These are phyloP conservation scores for Agrilus biguttatus DNA, from an alignment of 2,888 invertebrate genomes.

Conservation along the genomic window DNA sequence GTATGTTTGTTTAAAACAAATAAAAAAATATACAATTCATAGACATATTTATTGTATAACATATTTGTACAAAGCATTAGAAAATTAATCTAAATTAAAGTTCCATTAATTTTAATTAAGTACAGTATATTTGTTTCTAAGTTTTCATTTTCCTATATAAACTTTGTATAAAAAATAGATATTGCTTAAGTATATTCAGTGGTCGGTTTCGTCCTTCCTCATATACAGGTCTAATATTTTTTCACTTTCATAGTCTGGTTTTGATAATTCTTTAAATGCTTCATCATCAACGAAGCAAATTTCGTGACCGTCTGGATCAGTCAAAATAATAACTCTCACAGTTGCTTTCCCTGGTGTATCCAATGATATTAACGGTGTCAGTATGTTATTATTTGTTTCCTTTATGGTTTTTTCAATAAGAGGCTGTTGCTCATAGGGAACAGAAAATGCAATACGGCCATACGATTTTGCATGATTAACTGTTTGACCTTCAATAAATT, in stretches of 20 bases:
- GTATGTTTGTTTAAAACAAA: too few species aligned
- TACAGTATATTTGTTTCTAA: too few species aligned
- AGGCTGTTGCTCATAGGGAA: conserved; percentile 65
- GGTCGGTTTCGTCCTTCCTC: conserved; percentile 43
- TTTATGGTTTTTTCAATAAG: conserved; percentile 59
- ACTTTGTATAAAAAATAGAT: conserved; percentile 1
- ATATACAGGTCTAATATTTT: conserved; percentile 65
- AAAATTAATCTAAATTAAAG: too few species aligned
- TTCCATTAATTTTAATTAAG: too few species aligned
- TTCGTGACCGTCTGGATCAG: conserved; percentile 95
- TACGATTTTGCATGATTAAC: conserved; percentile 81
- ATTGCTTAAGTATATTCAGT: conserved; percentile 4
- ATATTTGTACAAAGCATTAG: too few species aligned
- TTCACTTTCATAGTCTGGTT: conserved; percentile 73
- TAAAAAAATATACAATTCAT: too few species aligned
- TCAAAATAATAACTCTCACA: conserved; percentile 88
- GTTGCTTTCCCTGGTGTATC: conserved; percentile 97
- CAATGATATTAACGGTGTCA: conserved; percentile 81
- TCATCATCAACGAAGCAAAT: conserved; percentile 98
- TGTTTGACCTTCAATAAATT: conserved; percentile 33
- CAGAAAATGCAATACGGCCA: conserved; percentile 90
- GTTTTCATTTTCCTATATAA: neutral
- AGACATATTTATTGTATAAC: too few species aligned
- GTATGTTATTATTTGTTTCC: conserved; percentile 54
- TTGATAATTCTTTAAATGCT: conserved; percentile 76